Evolutionary conservation across 2,888 invertebrate genomes (phyloP), one percentile per base, ranked within the genome.

Genomic region (Chrysolina haemoptera): DNA sequence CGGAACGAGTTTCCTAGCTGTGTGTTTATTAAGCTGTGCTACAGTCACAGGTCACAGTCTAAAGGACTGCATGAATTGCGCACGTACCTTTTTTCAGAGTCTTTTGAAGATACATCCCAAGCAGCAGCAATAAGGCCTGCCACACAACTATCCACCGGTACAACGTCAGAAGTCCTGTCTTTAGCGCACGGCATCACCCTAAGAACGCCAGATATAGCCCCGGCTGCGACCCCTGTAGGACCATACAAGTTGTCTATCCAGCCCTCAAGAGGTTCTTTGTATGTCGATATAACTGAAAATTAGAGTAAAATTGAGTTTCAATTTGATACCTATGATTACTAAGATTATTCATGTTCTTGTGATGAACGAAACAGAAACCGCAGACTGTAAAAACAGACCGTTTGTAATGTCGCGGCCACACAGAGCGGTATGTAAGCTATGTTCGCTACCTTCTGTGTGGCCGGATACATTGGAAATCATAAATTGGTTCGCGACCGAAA

Each of bases 211-310:
- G 93, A 93, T 0, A 95, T 94, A 3, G 93, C 92, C 0, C 94
- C 94, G 10, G 93, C 90, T 78, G 91, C 93, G 55, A 91, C 90
- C 0, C 93, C 96, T 8, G 95, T 96, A 0, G 97, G 95, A 3
- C 97, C 97, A 85, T 97, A 97, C 81, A 95, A 90, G 84, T 96
- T 98, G 88, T 97, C 96, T 18, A 96, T 95, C 96, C 97, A 98
- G 1, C 96, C 96, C 77, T 92, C 89, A 0, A 94, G 88, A 0
- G 95, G 95, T 85, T 95, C 94, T 66, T 91, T 91, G 82, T 94
- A 94, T 0, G 94, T 91, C 1, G 92, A 91, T 73, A 92, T 88
- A n/a, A 92, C 92, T 92, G 82, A 10, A 86, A 68, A 71, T 22
- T 2, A 85, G 70, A 78, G 46, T 27, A 35, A 16, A 46, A 8